phyloP scores from a whole-genome alignment of 1,140 invertebrate species.

The Hormaphis cornu region DNA sequence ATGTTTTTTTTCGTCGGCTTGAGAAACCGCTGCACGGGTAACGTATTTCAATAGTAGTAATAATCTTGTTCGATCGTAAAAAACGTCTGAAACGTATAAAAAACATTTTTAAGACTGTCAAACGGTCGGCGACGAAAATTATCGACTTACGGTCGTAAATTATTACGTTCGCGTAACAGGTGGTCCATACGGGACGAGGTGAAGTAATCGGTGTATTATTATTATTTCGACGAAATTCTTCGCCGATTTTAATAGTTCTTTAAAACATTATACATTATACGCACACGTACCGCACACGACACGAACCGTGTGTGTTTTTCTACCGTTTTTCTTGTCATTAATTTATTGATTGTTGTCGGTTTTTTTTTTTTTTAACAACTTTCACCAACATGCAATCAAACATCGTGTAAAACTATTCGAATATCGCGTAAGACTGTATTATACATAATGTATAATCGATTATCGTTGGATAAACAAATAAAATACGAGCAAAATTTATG shows the following conservation, averaged over 20 bases:
- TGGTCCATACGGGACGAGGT: background rate
- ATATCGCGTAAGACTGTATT: too few species aligned
- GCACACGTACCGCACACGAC: background rate
- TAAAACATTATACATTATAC: background rate
- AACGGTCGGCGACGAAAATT: background rate
- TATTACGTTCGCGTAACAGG: constrained; percentile 1
- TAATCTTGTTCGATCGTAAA: too few species aligned
- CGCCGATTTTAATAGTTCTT: background rate
- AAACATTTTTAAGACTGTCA: too few species aligned
- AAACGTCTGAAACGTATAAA: too few species aligned
- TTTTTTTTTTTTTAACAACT: background rate
- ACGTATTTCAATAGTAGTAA: too few species aligned
- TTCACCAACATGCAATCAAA: background rate
- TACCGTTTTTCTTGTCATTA: background rate
- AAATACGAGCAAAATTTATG: background rate
- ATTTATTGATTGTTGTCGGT: background rate
- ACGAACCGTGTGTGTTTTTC: too few species aligned
- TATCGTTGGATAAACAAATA: background rate
- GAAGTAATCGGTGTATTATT: too few species aligned
- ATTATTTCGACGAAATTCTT: background rate
- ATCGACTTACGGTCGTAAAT: background rate
- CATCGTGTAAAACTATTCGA: background rate
- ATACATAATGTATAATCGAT: background rate
- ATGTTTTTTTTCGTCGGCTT: too few species aligned
- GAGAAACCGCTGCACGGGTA: too few species aligned